These are phyloP conservation scores for Unio pictorum DNA, from an alignment of 2,888 invertebrate genomes.

Conservation along the genomic window DNA sequence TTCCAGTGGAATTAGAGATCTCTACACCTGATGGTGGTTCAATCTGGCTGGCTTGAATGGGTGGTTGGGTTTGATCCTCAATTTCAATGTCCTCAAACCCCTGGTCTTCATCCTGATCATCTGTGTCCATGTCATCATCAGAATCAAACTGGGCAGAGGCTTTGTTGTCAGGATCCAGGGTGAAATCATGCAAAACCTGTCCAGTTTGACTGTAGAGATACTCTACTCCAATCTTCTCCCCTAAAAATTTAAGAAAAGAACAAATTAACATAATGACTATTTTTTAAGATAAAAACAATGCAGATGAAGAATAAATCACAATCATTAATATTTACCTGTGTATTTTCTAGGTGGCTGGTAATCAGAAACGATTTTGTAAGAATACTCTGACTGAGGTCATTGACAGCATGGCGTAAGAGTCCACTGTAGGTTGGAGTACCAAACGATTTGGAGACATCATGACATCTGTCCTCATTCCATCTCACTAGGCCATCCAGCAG, in stretches of 20 bases:
- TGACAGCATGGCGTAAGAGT: slow-evolving; percentile 17
- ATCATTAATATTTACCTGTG: slow-evolving; percentile 16
- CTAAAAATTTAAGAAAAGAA: slow-evolving; percentile 10
- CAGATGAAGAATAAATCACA: no score
- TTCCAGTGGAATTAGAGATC: not conserved
- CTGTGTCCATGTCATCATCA: not conserved
- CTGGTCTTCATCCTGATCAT: slow-evolving; percentile 19
- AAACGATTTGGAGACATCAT: not conserved
- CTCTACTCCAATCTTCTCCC: slow-evolving; percentile 36
- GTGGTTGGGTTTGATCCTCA: slow-evolving; percentile 14
- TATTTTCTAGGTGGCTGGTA: slow-evolving; percentile 20
- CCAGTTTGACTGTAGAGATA: slow-evolving; percentile 30
- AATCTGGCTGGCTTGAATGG: not conserved
- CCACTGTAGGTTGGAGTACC: slow-evolving; percentile 14
- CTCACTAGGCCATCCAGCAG: slow-evolving; percentile 31
- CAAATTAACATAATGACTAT: not conserved
- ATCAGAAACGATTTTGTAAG: slow-evolving; percentile 13
- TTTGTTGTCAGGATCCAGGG: slow-evolving; percentile 4
- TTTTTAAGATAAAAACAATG: not conserved
- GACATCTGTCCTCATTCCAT: slow-evolving; percentile 33
- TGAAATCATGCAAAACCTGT: slow-evolving; percentile 15
- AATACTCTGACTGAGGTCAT: slow-evolving; percentile 11
- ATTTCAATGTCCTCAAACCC: slow-evolving; percentile 23
- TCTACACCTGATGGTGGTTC: no score
- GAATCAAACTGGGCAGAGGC: slow-evolving; percentile 2